These are phyloP conservation scores for Heteronetta atricapilla DNA, from an alignment of 2,113 vertebrate genomes.

Conservation along the genomic window DNA sequence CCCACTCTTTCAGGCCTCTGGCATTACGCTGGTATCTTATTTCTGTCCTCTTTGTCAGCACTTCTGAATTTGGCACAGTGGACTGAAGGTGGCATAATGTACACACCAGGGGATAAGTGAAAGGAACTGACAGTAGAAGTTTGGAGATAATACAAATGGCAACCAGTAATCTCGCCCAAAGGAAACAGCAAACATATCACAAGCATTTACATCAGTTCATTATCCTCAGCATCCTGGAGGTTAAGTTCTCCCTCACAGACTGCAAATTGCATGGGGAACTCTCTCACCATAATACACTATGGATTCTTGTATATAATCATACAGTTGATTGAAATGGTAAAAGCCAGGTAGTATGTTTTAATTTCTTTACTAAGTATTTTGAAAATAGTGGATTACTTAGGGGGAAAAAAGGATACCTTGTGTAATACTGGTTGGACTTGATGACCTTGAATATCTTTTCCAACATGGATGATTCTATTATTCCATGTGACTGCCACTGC, in stretches of 20 bases:
- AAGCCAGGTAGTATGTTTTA: not conserved
- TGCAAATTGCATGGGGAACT: not conserved
- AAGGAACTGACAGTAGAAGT: not conserved
- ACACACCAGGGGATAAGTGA: not conserved
- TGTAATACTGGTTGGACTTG: not conserved
- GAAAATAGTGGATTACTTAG: not conserved
- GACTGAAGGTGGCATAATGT: not conserved
- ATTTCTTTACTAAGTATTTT: not conserved
- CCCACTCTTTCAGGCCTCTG: not conserved
- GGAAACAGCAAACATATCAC: not conserved
- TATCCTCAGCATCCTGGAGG: not conserved
- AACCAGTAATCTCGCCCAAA: not conserved
- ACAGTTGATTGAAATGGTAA: not conserved
- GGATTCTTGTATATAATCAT: not conserved
- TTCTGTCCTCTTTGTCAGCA: not conserved
- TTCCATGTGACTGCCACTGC: not conserved
- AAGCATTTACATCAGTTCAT: not conserved
- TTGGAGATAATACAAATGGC: not conserved
- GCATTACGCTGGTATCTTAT: not conserved
- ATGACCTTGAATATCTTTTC: not conserved
- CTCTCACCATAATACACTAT: fast-evolving
- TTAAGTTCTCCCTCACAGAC: not conserved
- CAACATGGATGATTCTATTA: not conserved
- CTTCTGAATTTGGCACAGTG: not conserved
- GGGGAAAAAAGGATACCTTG: not conserved